These are phyloP conservation scores for Buathra laborator DNA, from an alignment of 2,888 invertebrate genomes.

Conservation along the genomic window DNA sequence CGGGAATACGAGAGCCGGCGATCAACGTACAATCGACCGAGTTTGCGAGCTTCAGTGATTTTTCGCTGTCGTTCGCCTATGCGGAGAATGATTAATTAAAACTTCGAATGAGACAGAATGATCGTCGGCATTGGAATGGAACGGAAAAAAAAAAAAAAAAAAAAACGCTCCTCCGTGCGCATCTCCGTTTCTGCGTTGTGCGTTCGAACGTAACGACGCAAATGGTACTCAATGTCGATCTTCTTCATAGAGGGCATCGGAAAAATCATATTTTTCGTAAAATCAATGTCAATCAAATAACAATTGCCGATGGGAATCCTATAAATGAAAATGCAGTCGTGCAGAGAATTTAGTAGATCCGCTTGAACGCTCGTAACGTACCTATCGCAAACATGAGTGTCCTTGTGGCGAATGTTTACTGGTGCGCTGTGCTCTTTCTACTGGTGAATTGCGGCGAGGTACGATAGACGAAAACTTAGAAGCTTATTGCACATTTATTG, in stretches of 20 bases:
- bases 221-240: constrained; percentile 54
- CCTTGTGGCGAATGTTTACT: constrained; percentile 26
- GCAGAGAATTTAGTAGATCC: constrained; percentile 5
- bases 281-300: constrained; percentile 49
- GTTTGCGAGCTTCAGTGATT: constrained; percentile 55
- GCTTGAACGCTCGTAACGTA: not conserved
- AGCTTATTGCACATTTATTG: not conserved
- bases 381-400: constrained; percentile 47
- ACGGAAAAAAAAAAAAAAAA: not conserved
- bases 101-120: constrained; percentile 33
- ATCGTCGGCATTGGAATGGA: constrained; percentile 39
- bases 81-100: constrained; percentile 49
- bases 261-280: constrained; percentile 35
- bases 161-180: constrained; percentile 63
- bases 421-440: constrained; percentile 34
- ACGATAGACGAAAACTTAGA: not conserved
- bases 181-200: constrained; percentile 65
- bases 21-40: constrained; percentile 33
- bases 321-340: constrained; percentile 48
- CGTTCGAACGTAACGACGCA: constrained; percentile 56
- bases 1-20: constrained; percentile 1
- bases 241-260: constrained; percentile 27
- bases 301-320: constrained; percentile 19
- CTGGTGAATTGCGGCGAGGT: constrained; percentile 58
- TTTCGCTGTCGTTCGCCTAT: constrained; percentile 17